A percentile compares a stretch with the other conserved stretches of the same genome.
These are phyloP conservation scores for Catocala fraxini DNA, from an alignment of 2,888 invertebrate species.

Conservation along the genomic window DNA sequence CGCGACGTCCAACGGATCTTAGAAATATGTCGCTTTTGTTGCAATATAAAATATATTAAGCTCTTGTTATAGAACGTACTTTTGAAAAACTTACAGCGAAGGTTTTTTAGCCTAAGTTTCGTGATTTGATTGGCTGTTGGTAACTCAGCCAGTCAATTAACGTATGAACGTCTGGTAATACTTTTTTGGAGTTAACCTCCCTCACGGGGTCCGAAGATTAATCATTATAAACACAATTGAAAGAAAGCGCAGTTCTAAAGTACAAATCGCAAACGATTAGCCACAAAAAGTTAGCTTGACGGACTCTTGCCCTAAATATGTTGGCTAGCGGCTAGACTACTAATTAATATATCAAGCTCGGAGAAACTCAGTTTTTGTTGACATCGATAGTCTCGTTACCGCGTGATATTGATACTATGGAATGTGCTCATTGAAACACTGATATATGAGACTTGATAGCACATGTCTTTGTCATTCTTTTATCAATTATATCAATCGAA, in stretches of 20 bases:
- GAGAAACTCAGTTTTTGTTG: slow-evolving; percentile 15
- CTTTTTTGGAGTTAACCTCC: too few relatives aligned
- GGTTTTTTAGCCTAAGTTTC: too few relatives aligned
- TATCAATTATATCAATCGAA: neutral
- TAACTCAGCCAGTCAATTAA: too few relatives aligned
- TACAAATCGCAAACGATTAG: neutral
- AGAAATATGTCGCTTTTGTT: too few relatives aligned
- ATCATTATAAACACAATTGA: too few relatives aligned
- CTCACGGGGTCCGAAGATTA: too few relatives aligned
- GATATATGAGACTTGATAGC: slow-evolving; percentile 1
- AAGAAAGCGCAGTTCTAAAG: neutral
- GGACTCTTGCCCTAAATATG: neutral
- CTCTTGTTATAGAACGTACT: too few relatives aligned
- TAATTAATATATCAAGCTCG: slow-evolving; percentile 16
- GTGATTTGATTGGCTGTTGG: too few relatives aligned
- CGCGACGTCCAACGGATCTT: too few relatives aligned
- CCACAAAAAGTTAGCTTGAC: neutral
- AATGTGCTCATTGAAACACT: neutral
- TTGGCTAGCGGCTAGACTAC: neutral
- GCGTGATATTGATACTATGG: slow-evolving; percentile 13
- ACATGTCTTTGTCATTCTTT: neutral
- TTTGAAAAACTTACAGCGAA: too few relatives aligned
- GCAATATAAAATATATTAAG: too few relatives aligned
- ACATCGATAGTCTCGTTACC: slow-evolving; percentile 7
- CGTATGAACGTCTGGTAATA: too few relatives aligned